Evolutionary conservation across 2,888 invertebrate species (phyloP).

Genomic region (Choristoneura rosaceana): DNA sequence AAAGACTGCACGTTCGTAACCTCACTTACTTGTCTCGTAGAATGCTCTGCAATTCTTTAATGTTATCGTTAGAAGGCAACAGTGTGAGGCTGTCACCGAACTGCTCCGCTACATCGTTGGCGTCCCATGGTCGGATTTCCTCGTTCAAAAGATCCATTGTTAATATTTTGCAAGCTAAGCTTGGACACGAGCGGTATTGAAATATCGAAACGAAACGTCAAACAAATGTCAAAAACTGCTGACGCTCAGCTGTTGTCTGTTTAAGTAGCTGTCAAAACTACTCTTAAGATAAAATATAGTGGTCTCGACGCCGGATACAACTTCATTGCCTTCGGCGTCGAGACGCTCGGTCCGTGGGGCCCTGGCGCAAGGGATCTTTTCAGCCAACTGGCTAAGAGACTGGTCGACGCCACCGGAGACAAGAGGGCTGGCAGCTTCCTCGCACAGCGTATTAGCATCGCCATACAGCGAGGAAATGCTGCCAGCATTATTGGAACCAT

Average conservation of each 20-base stretch:
- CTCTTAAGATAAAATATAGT: neutral
- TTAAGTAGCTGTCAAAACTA: constrained; percentile 19
- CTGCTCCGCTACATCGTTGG: constrained; percentile 79
- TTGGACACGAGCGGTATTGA: constrained; percentile 27
- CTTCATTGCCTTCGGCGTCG: too few species aligned
- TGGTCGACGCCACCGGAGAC: too few species aligned
- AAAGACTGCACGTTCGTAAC: constrained; percentile 53
- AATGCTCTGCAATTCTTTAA: constrained; percentile 94
- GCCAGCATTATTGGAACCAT: too few species aligned
- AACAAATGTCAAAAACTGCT: constrained; percentile 42
- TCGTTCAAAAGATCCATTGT: constrained; percentile 75
- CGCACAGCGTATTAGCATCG: too few species aligned
- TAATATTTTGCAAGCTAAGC: constrained; percentile 39
- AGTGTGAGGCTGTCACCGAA: constrained; percentile 90
- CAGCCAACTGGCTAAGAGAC: too few species aligned
- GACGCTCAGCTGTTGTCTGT: constrained; percentile 38
- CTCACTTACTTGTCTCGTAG: constrained; percentile 92
- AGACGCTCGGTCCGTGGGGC: too few species aligned
- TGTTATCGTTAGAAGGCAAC: constrained; percentile 91
- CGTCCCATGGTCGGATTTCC: constrained; percentile 76
- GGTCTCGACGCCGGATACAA: too few species aligned
- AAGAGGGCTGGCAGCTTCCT: too few species aligned
- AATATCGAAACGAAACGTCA: constrained; percentile 42
- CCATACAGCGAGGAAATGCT: too few species aligned
- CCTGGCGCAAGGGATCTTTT: too few species aligned